Conservation (phyloP, 1,140 invertebrate genomes). For the Brachionus rotundiformis region DNA sequence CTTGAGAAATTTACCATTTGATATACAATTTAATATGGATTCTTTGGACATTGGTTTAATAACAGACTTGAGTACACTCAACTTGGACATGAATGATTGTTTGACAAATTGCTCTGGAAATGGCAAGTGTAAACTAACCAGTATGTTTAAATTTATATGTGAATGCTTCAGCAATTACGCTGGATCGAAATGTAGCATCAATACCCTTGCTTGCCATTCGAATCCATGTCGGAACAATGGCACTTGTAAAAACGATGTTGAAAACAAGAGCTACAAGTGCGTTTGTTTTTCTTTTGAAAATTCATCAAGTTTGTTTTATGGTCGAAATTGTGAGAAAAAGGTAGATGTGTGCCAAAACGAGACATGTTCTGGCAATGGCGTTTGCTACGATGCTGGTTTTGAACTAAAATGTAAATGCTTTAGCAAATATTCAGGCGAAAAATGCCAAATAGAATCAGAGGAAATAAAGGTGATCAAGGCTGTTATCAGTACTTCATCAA, state of each 20-base stretch:
- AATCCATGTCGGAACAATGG: constrained; percentile 6
- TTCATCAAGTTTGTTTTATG: background rate
- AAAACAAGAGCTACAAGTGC: background rate
- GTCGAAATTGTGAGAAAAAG: background rate
- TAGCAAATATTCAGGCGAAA: background rate
- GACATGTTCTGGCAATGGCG: background rate
- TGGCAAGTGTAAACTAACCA: background rate
- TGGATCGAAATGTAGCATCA: background rate
- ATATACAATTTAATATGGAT: too few relatives aligned
- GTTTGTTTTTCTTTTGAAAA: background rate
- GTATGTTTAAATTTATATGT: background rate
- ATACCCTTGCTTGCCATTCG: background rate
- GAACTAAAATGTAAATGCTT: background rate
- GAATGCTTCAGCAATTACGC: background rate
- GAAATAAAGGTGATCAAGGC: constrained; percentile 4
- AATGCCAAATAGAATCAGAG: constrained; percentile 13
- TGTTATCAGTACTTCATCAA: background rate
- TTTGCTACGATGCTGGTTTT: background rate
- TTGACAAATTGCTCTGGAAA: background rate
- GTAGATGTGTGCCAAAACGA: constrained; percentile 12
- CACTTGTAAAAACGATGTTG: background rate
- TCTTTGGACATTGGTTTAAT: background rate
- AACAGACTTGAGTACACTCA: background rate
- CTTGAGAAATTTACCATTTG: too few relatives aligned
- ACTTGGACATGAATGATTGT: constrained; percentile 2